These are phyloP conservation scores for Lampris incognitus DNA, from an alignment of 2,113 vertebrate genomes.

Conservation along the genomic window DNA sequence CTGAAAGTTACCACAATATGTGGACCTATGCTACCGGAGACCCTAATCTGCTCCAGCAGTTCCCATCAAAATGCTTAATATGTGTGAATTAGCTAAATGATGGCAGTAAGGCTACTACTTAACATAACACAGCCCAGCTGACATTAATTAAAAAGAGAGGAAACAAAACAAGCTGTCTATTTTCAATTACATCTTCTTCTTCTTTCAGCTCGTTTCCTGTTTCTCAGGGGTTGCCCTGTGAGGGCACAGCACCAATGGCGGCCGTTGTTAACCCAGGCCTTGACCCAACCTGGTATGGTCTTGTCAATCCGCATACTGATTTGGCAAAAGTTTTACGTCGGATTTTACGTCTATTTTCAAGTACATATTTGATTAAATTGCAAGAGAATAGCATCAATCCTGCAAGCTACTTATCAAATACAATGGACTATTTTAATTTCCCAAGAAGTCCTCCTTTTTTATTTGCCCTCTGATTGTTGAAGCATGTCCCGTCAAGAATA, in stretches of 20 bases:
- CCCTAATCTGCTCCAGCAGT: constrained; percentile 24
- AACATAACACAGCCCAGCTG: constrained; percentile 27
- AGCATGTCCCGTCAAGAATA: too few relatives aligned
- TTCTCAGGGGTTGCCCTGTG: too few relatives aligned
- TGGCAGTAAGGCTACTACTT: background rate
- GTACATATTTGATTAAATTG: background rate
- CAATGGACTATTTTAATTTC: too few relatives aligned
- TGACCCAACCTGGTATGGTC: too few relatives aligned
- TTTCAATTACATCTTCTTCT: background rate
- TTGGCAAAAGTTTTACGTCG: too few relatives aligned
- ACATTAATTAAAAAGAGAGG: constrained; percentile 32
- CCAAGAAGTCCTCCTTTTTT: too few relatives aligned
- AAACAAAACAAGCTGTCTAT: background rate
- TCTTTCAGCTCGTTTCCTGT: background rate
- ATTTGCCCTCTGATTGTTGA: too few relatives aligned
- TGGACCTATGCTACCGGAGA: constrained; percentile 28
- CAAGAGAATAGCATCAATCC: background rate
- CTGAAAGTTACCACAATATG: constrained; percentile 6
- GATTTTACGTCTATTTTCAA: background rate
- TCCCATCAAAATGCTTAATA: background rate
- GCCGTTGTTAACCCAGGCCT: too few relatives aligned
- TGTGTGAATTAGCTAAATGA: constrained; percentile 24
- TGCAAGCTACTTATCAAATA: background rate
- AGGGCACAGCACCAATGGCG: too few relatives aligned
- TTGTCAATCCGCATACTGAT: too few relatives aligned